Percentiles rank a stretch among this genome's conserved stretches.
Conservation (phyloP, 2,113 vertebrate genomes). For the Plestiodon gilberti region DNA sequence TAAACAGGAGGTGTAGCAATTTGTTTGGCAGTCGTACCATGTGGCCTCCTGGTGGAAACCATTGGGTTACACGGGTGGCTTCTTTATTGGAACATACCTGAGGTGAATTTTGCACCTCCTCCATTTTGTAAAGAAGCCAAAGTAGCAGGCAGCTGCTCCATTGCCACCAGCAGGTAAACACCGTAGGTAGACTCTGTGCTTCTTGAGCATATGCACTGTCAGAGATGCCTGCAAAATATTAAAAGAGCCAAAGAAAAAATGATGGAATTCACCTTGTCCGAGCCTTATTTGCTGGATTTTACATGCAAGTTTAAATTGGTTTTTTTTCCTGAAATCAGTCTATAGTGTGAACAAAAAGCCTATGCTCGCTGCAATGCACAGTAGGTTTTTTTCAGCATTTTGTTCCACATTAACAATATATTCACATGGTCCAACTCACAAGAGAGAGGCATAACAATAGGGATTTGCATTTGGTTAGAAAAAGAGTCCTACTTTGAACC, state of each 20-base stretch:
- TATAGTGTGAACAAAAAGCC: background rate
- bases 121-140: constrained; percentile 1
- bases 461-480: too few species aligned
- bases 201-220: background rate
- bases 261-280: too few species aligned
- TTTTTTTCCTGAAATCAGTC: background rate
- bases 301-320: background rate
- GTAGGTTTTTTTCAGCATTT: background rate
- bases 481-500: too few species aligned
- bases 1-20: constrained; percentile 70
- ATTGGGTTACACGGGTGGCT: constrained; percentile 26
- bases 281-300: background rate
- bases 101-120: background rate
- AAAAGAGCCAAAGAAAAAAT: background rate
- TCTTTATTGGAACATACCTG: background rate
- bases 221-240: background rate
- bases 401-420: background rate
- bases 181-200: background rate
- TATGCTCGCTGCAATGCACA: background rate
- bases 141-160: background rate
- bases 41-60: constrained; percentile 39
- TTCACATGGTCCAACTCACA: background rate
- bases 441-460: background rate
- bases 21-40: constrained; percentile 59
- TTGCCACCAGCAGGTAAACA: background rate